A percentile compares a stretch with the other conserved stretches of the same genome.
Conservation (phyloP, 1,140 invertebrate species). For the Ganaspis sp. region DNA sequence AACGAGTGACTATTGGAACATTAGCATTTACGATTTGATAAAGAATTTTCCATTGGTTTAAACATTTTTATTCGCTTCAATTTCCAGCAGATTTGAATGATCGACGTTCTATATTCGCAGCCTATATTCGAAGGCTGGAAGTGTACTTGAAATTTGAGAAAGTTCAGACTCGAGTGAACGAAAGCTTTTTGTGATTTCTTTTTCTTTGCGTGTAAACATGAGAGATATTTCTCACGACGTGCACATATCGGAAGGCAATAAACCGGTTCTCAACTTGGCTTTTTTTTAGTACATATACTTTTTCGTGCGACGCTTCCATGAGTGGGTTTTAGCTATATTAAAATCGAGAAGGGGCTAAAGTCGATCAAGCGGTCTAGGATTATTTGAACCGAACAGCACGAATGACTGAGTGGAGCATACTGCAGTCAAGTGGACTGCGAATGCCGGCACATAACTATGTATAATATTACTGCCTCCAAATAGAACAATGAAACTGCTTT, state of each 20-base stretch:
- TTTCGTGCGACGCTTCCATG: background rate
- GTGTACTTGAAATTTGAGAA: constrained; percentile 6
- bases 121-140: background rate
- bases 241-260: background rate
- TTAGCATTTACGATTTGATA: background rate
- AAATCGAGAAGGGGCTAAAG: constrained; percentile 8
- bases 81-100: background rate
- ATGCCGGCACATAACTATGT: background rate
- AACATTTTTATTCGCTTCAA: background rate
- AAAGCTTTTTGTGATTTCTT: background rate
- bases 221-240: constrained; percentile 8
- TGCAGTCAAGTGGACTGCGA: constrained; percentile 14
- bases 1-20: background rate
- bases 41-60: constrained; percentile 9
- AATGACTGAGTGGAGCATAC: constrained; percentile 3
- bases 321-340: constrained; percentile 7
- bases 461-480: constrained; percentile 13
- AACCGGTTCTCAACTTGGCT: constrained; percentile 8
- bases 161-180: background rate
- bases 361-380: constrained; percentile 17
- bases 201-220: constrained; percentile 16
- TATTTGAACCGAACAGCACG: constrained; percentile 7
- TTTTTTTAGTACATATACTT: background rate
- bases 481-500: background rate
- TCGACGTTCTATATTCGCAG: constrained; percentile 4